Evolutionary conservation across 2,888 invertebrate genomes (phyloP), one percentile per base, ranked within the genome.

Genomic region (Yponomeuta malinellus): DNA sequence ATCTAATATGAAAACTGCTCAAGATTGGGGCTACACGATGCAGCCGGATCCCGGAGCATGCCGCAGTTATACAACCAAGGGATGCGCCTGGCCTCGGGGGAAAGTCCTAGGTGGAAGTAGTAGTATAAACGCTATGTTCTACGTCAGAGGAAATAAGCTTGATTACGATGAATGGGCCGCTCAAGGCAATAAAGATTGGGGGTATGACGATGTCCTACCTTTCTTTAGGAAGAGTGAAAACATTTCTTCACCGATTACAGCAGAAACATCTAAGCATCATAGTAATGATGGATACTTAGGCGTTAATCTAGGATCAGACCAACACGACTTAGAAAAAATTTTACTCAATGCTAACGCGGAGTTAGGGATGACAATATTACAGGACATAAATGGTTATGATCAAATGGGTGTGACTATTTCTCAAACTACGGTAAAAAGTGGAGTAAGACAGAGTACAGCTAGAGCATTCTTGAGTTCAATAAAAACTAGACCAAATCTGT

Each of bases 41-140:
- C 83, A 85, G 71, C 83, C 83, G 1, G 73, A 77, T 69, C 77
- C 82, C 52, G 76, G 81, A 70, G 74, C 74, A 70, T 83, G 84
- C 15, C 85, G 82, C 71, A 78, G 81, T 65, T 81, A 83, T 37
- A 77, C 73, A 73, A 71, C 74, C 69, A 65, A 77, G 71, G n/a
- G 77, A 66, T 78, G 77, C 33, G 77, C 76, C 6, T 92, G 93
- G 93, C 88, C 93, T 15, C 86, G 93, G n/a, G 95, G 95, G 0
- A 94, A 93, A 74, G 84, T 90, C 73, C 79, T 93, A 75, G 93
- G 93, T 67, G 93, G 93, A 2, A 84, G 86, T 0, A 92, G 93
- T 15, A 83, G 85, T 3, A 78, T 93, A 31, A 93, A 93, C 77
- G 91, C 84, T 43, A 93, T 93, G 86, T 79, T 92, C 67, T 93